Conservation (phyloP, 2,888 invertebrate species). For the Pseudococcus jackbeardsleyi region DNA sequence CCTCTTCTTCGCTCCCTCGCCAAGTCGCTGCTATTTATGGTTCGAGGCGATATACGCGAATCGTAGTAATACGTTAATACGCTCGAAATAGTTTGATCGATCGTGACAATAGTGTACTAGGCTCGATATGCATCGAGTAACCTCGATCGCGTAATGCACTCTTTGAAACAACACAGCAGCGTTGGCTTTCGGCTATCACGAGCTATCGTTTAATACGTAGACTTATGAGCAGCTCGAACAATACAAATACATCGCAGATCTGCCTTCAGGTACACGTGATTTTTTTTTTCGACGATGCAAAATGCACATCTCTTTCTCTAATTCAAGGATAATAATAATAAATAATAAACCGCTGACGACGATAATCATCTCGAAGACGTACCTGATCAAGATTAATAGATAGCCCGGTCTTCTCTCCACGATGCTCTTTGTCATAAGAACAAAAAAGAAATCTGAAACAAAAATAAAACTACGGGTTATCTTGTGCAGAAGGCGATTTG, state of each 20-base stretch:
- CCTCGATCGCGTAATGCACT: constrained; percentile 38
- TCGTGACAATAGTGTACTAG: constrained; percentile 45
- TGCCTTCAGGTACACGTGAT: background rate
- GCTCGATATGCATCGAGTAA: constrained; percentile 35
- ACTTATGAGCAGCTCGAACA: background rate
- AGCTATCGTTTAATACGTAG: background rate
- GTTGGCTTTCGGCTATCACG: constrained; percentile 46
- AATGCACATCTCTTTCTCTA: constrained; percentile 9
- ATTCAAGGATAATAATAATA: background rate
- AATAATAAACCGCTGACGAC: background rate
- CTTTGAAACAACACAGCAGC: constrained; percentile 11
- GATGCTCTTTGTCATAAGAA: background rate
- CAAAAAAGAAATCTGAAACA: constrained; percentile 25
- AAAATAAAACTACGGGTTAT: background rate
- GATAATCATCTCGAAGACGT: constrained; percentile 19
- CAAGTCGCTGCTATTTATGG: background rate
- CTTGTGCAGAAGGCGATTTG: background rate
- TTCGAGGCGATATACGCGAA: constrained; percentile 18
- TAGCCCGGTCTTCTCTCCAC: background rate
- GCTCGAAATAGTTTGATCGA: constrained; percentile 24
- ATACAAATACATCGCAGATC: background rate
- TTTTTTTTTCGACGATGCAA: background rate
- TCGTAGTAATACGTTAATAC: background rate
- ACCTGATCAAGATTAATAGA: background rate
- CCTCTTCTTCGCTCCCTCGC: background rate